A percentile compares a stretch with the other conserved stretches of the same genome.
Evolutionary conservation across 2,797 vertebrate genomes (phyloP).

Genomic region (Anolis apletophallus): DNA sequence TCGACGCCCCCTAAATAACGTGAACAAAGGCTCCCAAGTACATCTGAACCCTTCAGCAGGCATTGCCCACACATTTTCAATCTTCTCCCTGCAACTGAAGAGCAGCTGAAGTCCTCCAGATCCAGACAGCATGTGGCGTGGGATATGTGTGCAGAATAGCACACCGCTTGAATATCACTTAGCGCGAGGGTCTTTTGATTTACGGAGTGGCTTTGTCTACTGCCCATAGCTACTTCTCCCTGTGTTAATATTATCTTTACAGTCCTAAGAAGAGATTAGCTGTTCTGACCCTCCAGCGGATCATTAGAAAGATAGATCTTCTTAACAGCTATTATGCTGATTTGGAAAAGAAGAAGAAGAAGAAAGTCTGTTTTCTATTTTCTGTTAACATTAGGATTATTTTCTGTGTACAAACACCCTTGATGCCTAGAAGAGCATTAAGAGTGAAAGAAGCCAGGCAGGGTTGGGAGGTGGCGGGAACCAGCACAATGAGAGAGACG

Average conservation of each 20-base stretch:
- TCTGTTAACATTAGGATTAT: conserved; percentile 60
- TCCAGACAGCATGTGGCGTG: background rate
- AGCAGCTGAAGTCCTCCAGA: background rate
- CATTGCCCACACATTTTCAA: background rate
- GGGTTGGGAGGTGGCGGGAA: background rate
- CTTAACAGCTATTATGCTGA: conserved; percentile 70
- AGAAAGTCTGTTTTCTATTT: conserved; percentile 53
- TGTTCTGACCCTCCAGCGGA: conserved; percentile 67
- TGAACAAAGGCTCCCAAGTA: background rate
- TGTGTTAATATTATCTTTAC: conserved; percentile 68
- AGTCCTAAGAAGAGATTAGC: conserved; percentile 71
- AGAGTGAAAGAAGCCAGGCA: background rate
- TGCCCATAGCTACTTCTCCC: conserved; percentile 55
- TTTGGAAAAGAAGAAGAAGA: conserved; percentile 50
- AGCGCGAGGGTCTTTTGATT: conserved; percentile 61
- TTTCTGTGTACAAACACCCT: conserved; percentile 54
- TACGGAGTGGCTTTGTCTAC: conserved; percentile 60
- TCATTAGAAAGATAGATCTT: conserved; percentile 69
- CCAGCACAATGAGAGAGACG: background rate
- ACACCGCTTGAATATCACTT: conserved; percentile 19
- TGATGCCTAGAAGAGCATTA: conserved; percentile 42
- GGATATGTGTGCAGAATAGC: background rate
- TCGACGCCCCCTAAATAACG: background rate
- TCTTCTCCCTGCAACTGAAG: background rate
- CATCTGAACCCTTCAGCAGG: background rate